Conservation (phyloP, 2,888 invertebrate genomes). For the Diarsia rubi region DNA sequence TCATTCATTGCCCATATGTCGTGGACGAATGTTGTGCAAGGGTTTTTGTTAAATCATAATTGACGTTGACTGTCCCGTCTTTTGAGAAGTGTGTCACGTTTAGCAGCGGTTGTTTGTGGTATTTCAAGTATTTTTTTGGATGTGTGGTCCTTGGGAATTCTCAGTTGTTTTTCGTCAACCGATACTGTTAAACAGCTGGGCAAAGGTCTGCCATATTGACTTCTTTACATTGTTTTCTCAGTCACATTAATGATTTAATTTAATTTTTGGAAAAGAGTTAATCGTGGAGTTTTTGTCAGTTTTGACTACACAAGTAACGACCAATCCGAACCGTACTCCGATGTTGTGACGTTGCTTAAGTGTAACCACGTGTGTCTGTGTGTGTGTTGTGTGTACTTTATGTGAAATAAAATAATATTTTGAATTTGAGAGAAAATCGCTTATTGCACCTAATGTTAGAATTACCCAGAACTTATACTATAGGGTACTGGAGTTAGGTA, state of each 20-base stretch:
- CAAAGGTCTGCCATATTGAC: neutral
- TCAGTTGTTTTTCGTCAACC: neutral
- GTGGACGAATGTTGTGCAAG: conserved; percentile 73
- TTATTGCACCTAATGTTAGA: neutral
- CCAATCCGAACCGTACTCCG: neutral
- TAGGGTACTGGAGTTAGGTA: neutral
- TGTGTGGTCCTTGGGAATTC: conserved; percentile 2
- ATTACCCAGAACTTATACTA: neutral
- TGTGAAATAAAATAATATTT: neutral
- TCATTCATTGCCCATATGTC: conserved; percentile 86
- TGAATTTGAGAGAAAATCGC: neutral
- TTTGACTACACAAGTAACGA: neutral
- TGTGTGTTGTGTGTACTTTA: too few species aligned
- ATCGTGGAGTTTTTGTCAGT: neutral
- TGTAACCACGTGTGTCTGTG: too few species aligned
- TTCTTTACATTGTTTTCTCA: neutral
- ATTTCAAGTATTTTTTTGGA: conserved; percentile 1
- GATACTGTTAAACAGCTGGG: neutral
- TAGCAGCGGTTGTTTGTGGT: conserved; percentile 63
- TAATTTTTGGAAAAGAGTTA: neutral
- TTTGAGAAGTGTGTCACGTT: conserved; percentile 67
- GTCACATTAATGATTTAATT: neutral
- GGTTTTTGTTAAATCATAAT: conserved; percentile 62
- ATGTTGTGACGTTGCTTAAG: neutral
- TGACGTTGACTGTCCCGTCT: conserved; percentile 54